Evolutionary conservation across 2,888 invertebrate genomes (phyloP), one percentile per base, ranked within the genome.

Genomic region (Steinernema hermaphroditum): DNA sequence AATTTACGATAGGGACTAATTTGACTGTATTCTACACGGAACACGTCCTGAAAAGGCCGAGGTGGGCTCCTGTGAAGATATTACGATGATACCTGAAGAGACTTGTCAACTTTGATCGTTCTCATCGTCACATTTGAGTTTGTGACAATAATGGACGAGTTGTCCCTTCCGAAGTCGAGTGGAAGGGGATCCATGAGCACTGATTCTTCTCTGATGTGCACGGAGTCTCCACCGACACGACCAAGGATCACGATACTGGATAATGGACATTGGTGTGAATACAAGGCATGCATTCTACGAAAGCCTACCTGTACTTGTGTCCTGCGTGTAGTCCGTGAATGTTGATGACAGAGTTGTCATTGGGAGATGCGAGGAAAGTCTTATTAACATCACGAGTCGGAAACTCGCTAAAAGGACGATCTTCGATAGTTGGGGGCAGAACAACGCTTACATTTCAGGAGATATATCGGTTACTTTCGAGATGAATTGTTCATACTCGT

Each of bases 41-140:
- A 81, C 22, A 34, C 73, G 54, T 76, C 75, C 71, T 74, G n/a
- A 29, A 73, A 74, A n/a, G 37, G 14, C 37, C 14, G 19, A 50
- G n/a, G 22, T 72, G 32, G 6, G 27, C 14, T 19, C n/a, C 41
- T 69, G n/a, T 14, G 27, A 24, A n/a, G n/a, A n/a, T n/a, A n/a
- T n/a, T n/a, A 22, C 4, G 19, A 22, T 29, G 37, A 14, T n/a
- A 81, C 82, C 78, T 84, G 85, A 9, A 85, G 73, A 24, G 81
- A 79, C 8, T 81, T 77, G 9, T 82, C 81, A 29, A 80, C 77
- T 68, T 86, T 85, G 29, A 76, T 74, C 6, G 82, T 81, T 57
- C 79, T 71, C 74, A 85, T 79, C 1, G 85, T 85, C 62, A 86
- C 81, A 72, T 85, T 85, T 46, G 77, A 78, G 71, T 80, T 78